Evolutionary conservation across 2,797 vertebrate species (phyloP), one percentile per base, ranked within the genome.

Genomic region (Hippopotamyrus pictus): DNA sequence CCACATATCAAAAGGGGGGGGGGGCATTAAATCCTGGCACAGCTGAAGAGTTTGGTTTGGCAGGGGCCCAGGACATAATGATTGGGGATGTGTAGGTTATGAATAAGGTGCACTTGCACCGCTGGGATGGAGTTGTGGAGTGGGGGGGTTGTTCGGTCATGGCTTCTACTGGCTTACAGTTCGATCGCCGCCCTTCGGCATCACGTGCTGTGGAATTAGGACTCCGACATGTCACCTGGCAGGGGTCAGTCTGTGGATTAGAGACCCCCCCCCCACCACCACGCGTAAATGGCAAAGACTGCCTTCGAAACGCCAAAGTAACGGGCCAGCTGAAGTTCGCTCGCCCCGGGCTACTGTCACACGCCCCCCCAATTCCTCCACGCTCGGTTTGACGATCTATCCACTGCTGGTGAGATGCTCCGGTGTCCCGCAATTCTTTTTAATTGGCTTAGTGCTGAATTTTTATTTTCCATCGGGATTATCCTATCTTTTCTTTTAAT

Each of bases 11-110:
- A 91, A 92, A 91, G 25, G 17, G 91, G 90, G 91, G 90, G 92
- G 91, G 91, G 91, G 91, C 91, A 92, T 92, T 93, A 92, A 92
- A 92, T 90, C 91, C 91, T 92, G 93, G 95, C 95, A 95, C 94
- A 95, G 94, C 95, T 93, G 94, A 94, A 92, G 94, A 96, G 95
- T 96, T 96, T 95, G 94, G 92, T 95, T 96, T 96, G 95, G 96
- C 95, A 93, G 93, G 91, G 93, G 91, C 94, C 95, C 96, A 95
- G 95, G 92, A 92, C 91, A 92, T 95, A 95, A 96, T 95, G 91
- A 92, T 91, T 84, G 50, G 90, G 90, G 90, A 92, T 90, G 89
- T 93, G 92, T 91, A 92, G 92, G 91, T 92, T 93, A 92, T 93
- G 93, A 93, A 93, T 92, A 92, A 93, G 93, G 91, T 93, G 91